Percentiles rank a stretch among this genome's conserved stretches.
Evolutionary conservation across 2,113 vertebrate genomes (phyloP).

Genomic region (Xiphophorus couchianus): DNA sequence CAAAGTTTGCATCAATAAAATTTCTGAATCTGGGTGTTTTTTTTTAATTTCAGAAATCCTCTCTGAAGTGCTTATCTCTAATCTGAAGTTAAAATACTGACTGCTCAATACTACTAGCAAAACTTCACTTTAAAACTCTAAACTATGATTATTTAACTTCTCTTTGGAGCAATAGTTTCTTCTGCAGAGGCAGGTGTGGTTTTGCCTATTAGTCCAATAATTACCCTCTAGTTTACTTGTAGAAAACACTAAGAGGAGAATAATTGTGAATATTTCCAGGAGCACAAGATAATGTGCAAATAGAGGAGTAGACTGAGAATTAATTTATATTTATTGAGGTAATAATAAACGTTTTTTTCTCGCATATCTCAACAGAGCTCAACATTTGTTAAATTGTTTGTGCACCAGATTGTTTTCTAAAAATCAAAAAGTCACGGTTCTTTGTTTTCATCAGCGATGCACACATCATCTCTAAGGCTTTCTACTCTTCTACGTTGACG

Average conservation of each 20-base stretch:
- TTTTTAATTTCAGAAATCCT: neutral
- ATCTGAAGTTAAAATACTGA: neutral
- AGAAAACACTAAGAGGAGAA: slow-evolving; percentile 28
- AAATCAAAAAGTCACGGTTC: slow-evolving; percentile 20
- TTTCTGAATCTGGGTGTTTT: neutral
- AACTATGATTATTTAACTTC: slow-evolving; percentile 1
- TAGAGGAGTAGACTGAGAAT: slow-evolving; percentile 18
- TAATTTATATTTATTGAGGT: slow-evolving; percentile 16
- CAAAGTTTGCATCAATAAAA: neutral
- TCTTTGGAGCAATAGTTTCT: slow-evolving; percentile 31
- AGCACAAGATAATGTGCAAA: slow-evolving; percentile 19
- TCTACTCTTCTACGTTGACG: slow-evolving; percentile 9
- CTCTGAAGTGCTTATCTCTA: neutral
- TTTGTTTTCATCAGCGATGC: slow-evolving; percentile 16
- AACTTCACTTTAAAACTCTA: neutral
- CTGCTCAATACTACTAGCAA: neutral
- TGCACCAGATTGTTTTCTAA: slow-evolving; percentile 23
- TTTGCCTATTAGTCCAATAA: slow-evolving; percentile 35
- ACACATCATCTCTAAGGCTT: slow-evolving; percentile 12
- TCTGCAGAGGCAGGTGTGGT: slow-evolving; percentile 30
- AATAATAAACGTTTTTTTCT: slow-evolving; percentile 4
- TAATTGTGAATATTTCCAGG: slow-evolving; percentile 25
- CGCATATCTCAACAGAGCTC: neutral
- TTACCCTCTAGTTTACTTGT: slow-evolving; percentile 55
- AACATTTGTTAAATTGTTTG: slow-evolving; percentile 7